phyloP scores from a whole-genome alignment of 2,888 invertebrate genomes.

The Pemphredon lugubris region DNA sequence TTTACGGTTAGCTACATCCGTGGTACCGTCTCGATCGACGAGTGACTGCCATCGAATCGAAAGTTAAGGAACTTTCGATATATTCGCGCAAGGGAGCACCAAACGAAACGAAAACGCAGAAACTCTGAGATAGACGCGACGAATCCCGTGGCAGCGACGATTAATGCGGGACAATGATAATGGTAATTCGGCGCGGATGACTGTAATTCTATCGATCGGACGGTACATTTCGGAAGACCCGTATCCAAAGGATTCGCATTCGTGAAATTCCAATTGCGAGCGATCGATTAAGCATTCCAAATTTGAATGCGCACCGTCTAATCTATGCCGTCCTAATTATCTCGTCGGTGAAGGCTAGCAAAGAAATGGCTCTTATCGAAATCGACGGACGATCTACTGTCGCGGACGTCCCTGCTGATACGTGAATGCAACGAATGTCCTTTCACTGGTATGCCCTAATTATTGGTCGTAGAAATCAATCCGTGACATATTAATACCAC shows the following conservation, averaged over 20 bases:
- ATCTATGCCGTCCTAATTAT: constrained; percentile 30
- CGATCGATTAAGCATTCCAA: constrained; percentile 33
- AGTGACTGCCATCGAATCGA: no score
- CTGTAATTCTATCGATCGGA: constrained; percentile 33
- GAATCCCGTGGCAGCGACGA: no score
- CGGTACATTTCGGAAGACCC: constrained; percentile 29
- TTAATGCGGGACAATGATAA: not conserved
- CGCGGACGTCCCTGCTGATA: not conserved
- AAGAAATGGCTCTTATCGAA: not conserved
- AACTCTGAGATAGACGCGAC: no score
- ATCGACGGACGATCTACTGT: not conserved
- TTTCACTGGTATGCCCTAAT: constrained; percentile 40
- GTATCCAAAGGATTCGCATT: constrained; percentile 30
- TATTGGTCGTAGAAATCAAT: constrained; percentile 23
- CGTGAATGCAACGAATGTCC: constrained; percentile 1
- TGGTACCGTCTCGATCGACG: no score
- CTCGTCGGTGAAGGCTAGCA: not conserved
- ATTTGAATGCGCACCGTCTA: constrained; percentile 4
- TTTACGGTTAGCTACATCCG: no score
- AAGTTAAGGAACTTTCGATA: not conserved
- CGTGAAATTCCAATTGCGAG: constrained; percentile 21
- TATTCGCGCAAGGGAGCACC: no score
- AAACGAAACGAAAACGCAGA: no score
- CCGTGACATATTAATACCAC: constrained; percentile 43
- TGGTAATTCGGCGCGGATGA: constrained; percentile 24